Evolutionary conservation across 2,888 invertebrate genomes (phyloP).

Genomic region (Stenolophus ochropezus): DNA sequence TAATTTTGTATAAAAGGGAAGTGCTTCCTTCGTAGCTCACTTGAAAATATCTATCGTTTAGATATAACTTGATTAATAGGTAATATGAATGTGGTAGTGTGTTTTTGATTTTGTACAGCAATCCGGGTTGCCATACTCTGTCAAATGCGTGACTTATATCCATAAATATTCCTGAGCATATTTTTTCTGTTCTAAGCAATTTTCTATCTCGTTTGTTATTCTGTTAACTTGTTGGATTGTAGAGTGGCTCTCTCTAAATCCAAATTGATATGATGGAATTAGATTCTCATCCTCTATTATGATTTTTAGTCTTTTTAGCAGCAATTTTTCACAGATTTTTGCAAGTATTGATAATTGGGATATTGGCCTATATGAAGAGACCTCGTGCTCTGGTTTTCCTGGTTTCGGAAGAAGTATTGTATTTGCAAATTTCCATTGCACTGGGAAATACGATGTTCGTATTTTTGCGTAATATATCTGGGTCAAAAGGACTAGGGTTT

Average conservation of each 20-base stretch:
- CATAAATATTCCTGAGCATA: not conserved
- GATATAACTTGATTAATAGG: constrained; percentile 38
- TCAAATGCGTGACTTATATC: not conserved
- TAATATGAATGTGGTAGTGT: constrained; percentile 19
- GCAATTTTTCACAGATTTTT: not conserved
- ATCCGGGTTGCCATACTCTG: constrained; percentile 34
- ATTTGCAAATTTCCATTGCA: constrained; percentile 12
- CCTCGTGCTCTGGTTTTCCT: not conserved
- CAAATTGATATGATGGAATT: constrained; percentile 61
- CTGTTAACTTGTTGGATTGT: constrained; percentile 60
- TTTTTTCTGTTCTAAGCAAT: constrained; percentile 31
- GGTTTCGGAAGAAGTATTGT: too few species aligned
- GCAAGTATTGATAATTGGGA: not conserved
- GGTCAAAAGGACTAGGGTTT: not conserved
- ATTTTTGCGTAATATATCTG: constrained; percentile 4
- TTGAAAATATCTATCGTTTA: constrained; percentile 57
- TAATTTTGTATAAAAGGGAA: too few species aligned
- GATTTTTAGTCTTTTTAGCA: not conserved
- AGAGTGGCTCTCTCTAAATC: too few species aligned
- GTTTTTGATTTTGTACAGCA: constrained; percentile 52
- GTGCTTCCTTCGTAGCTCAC: not conserved
- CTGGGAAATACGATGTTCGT: not conserved
- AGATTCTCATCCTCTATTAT: constrained; percentile 10
- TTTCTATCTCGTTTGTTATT: constrained; percentile 50
- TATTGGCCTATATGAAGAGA: not conserved